Percentiles rank a stretch among this genome's conserved stretches.
phyloP scores from a whole-genome alignment of 1,140 invertebrate genomes.

The Leptestheria dahalacensis region DNA sequence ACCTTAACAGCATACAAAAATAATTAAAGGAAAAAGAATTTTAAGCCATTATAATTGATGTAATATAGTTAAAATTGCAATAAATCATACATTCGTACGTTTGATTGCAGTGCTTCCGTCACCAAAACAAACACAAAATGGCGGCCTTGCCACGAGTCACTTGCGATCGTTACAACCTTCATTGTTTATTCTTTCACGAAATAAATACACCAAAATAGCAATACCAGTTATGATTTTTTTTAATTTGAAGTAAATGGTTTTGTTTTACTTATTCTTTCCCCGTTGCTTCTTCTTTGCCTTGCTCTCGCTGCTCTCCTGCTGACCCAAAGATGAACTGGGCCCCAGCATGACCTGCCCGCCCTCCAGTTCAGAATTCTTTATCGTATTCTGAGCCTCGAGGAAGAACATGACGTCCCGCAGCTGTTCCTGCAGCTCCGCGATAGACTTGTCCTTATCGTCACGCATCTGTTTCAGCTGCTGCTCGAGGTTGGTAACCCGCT shows the following conservation, averaged over 20 bases:
- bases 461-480: slow-evolving; percentile 35
- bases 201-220: no score
- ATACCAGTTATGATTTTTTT: no score
- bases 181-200: no score
- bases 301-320: background rate
- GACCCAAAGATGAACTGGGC: background rate
- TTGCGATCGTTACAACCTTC: no score
- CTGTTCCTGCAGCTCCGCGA: slow-evolving; percentile 74
- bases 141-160: no score
- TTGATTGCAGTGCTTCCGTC: no score
- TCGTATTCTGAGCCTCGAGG: slow-evolving; percentile 65
- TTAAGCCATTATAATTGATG: background rate
- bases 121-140: no score
- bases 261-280: background rate
- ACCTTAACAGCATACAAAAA: no score
- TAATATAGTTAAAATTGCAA: background rate
- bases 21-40: no score
- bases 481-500: slow-evolving; percentile 46
- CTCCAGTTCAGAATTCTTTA: slow-evolving; percentile 49
- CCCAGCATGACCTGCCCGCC: slow-evolving; percentile 45
- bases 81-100: no score
- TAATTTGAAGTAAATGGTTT: no score
- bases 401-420: slow-evolving; percentile 91
- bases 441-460: slow-evolving; percentile 41
- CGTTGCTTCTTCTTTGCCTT: background rate